Evolutionary conservation across 2,888 invertebrate genomes (phyloP).

Genomic region (Catocala nupta): DNA sequence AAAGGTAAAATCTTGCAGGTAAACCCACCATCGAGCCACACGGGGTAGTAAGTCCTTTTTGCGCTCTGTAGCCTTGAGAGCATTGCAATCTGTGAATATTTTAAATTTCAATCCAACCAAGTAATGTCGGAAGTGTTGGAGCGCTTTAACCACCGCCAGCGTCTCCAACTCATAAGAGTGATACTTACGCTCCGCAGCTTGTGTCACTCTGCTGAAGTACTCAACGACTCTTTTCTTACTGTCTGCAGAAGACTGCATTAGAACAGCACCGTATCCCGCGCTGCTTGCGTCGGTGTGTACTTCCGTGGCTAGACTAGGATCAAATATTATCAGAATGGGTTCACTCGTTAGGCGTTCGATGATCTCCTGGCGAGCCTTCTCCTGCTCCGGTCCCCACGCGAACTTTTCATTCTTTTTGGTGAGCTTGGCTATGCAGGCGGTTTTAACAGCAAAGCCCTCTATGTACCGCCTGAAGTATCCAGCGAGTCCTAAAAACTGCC

Average conservation of each 20-base stretch:
- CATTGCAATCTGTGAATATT: constrained; percentile 51
- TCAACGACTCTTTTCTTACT: constrained; percentile 24
- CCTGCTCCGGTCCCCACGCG: no score
- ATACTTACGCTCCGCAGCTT: constrained; percentile 29
- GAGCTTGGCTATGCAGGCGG: no score
- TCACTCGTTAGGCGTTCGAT: no score
- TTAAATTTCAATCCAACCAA: constrained; percentile 41
- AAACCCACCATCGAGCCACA: constrained; percentile 31
- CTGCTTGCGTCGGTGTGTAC: no score
- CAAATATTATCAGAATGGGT: no score
- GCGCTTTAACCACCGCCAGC: constrained; percentile 39
- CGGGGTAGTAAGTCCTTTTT: constrained; percentile 22
- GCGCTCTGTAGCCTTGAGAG: constrained; percentile 40
- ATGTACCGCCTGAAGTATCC: neutral
- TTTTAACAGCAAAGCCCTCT: no score
- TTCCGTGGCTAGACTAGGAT: no score
- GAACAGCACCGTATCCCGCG: constrained; percentile 32
- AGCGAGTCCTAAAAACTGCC: neutral
- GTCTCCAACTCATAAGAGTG: constrained; percentile 12
- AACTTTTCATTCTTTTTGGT: no score
- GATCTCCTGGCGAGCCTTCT: no score
- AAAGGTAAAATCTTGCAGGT: constrained; percentile 41
- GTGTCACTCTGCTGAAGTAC: constrained; percentile 34
- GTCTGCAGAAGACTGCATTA: constrained; percentile 25
- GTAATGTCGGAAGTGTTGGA: constrained; percentile 25